Conservation (phyloP, 2,113 vertebrate genomes). For the Agapornis roseicollis region DNA sequence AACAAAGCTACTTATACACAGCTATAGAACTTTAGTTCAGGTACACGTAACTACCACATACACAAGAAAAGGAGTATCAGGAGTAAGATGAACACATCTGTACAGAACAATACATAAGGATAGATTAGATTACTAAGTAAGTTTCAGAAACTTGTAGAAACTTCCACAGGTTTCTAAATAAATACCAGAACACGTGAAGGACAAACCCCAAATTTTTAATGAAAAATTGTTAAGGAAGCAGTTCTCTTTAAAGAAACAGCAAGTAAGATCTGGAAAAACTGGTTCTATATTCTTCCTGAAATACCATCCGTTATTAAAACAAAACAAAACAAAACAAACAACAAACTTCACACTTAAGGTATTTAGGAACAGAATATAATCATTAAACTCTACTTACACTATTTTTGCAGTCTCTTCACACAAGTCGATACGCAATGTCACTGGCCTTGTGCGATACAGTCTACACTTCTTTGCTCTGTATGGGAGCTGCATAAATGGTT, state of each 20-base stretch:
- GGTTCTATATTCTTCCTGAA: neutral
- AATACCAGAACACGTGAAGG: neutral
- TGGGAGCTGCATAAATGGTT: slow-evolving; percentile 82
- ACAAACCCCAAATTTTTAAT: neutral
- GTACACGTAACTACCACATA: neutral
- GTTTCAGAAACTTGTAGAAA: neutral
- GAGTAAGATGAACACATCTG: neutral
- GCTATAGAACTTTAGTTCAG: neutral
- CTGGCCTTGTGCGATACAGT: slow-evolving; percentile 80
- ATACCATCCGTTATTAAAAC: neutral
- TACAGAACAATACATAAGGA: neutral
- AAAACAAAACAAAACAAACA: neutral
- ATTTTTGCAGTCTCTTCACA: slow-evolving; percentile 74
- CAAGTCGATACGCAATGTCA: slow-evolving; percentile 79
- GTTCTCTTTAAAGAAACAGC: neutral
- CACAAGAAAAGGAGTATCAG: neutral
- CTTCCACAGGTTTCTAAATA: neutral
- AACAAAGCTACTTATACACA: neutral
- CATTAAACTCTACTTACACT: slow-evolving; percentile 74
- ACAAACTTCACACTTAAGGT: neutral
- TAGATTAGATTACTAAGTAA: neutral
- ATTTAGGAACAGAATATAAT: fast-evolving
- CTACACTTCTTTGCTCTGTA: slow-evolving; percentile 83
- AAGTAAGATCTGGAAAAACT: neutral
- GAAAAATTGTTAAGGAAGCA: neutral